Percentiles rank a stretch among this genome's conserved stretches.
phyloP scores from a whole-genome alignment of 2,797 vertebrate species.

The Salarias fasciatus region DNA sequence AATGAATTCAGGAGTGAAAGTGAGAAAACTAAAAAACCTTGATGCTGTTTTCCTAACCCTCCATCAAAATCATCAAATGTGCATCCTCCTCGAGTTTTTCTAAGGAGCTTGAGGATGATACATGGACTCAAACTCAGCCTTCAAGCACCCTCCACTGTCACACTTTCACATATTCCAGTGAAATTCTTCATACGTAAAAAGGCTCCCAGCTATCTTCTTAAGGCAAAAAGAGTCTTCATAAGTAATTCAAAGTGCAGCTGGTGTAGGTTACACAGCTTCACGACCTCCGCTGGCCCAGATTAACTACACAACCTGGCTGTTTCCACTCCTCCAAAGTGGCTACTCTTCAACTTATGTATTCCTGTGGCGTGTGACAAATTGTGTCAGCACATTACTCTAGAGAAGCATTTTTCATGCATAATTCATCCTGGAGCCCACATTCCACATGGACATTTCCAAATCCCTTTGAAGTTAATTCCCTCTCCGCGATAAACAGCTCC shows the following conservation, averaged over 20 bases:
- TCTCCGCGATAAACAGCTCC: constrained; percentile 61
- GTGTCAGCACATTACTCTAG: constrained; percentile 65
- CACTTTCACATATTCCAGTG: too few species aligned
- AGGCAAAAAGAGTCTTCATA: constrained; percentile 52
- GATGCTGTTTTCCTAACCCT: constrained; percentile 30
- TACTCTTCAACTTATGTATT: constrained; percentile 56
- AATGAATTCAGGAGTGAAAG: constrained; percentile 1
- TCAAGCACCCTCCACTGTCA: too few species aligned
- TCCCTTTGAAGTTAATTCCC: constrained; percentile 76
- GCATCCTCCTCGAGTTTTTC: constrained; percentile 34
- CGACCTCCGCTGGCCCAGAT: constrained; percentile 27
- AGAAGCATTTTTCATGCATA: constrained; percentile 70
- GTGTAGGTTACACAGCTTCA: constrained; percentile 59
- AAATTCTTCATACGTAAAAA: too few species aligned
- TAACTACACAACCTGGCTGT: constrained; percentile 38
- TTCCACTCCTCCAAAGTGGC: constrained; percentile 11
- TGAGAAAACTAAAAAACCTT: constrained; percentile 6
- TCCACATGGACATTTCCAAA: constrained; percentile 62
- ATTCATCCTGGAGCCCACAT: constrained; percentile 61
- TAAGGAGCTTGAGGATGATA: constrained; percentile 35
- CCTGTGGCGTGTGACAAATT: constrained; percentile 65
- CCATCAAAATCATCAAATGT: constrained; percentile 46
- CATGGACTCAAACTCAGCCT: constrained; percentile 22
- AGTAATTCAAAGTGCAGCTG: constrained; percentile 58
- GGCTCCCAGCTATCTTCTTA: too few species aligned